Evolutionary conservation across 92 coral and sea anemone species (phyloP).

Genomic region (Virgularia gustaviana): DNA sequence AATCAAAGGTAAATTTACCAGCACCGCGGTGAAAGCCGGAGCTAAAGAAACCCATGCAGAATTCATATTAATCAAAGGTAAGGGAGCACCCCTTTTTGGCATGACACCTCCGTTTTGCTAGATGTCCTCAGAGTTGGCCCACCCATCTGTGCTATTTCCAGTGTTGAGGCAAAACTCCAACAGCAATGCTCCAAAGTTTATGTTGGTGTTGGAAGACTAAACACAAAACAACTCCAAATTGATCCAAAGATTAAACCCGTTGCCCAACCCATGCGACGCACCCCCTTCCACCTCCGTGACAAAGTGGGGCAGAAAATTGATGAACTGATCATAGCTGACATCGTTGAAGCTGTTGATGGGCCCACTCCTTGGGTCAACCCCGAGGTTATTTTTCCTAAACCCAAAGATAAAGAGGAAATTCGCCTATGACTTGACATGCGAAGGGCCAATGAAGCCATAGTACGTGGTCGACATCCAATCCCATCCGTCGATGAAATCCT

Average conservation of each 20-base stretch:
- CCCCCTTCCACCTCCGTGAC: slow-evolving; percentile 22
- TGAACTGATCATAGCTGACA: slow-evolving; percentile 2
- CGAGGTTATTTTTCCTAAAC: slow-evolving; percentile 43
- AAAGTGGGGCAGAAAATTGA: slow-evolving; percentile 8
- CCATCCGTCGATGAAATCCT: background rate
- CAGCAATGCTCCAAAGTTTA: no score
- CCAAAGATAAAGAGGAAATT: background rate
- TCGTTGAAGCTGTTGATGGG: slow-evolving; percentile 1
- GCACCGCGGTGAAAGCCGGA: slow-evolving; percentile 14
- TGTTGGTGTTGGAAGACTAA: slow-evolving; percentile 46
- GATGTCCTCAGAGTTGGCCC: no score
- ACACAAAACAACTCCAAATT: slow-evolving; percentile 7
- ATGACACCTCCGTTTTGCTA: no score
- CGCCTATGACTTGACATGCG: background rate
- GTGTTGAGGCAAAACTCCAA: background rate
- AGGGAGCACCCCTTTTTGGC: slow-evolving; percentile 41
- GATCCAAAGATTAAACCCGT: slow-evolving; percentile 38
- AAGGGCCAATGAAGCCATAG: background rate
- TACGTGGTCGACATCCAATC: background rate
- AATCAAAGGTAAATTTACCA: background rate
- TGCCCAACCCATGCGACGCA: slow-evolving; percentile 47
- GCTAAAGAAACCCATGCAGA: background rate
- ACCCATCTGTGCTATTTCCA: background rate
- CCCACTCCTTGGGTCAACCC: slow-evolving; percentile 56
- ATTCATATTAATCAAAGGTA: slow-evolving; percentile 43